Conservation (phyloP, 2,113 vertebrate genomes). For the Halichoeres trimaculatus region DNA sequence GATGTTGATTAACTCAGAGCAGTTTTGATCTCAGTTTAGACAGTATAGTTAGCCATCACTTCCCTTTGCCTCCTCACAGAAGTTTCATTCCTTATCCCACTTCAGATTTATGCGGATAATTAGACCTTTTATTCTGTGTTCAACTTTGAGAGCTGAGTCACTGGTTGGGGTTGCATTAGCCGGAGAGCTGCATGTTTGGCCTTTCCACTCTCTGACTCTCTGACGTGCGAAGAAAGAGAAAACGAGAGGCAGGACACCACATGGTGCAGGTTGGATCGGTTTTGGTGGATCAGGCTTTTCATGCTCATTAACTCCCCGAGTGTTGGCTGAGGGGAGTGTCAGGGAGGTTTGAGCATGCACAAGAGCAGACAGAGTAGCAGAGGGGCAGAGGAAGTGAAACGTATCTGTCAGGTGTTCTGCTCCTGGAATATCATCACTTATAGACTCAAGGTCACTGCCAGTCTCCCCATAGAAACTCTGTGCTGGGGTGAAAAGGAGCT, state of each 20-base stretch:
- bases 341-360: slow-evolving; percentile 65
- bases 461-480: slow-evolving; percentile 27
- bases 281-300: slow-evolving; percentile 53
- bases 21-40: slow-evolving; percentile 15
- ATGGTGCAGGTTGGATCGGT: slow-evolving; percentile 49
- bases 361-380: slow-evolving; percentile 72
- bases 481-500: slow-evolving; percentile 46
- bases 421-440: slow-evolving; percentile 77
- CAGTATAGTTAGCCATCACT: slow-evolving; percentile 13
- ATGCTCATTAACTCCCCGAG: slow-evolving; percentile 71
- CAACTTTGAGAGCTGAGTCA: slow-evolving; percentile 68
- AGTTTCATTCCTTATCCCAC: slow-evolving; percentile 38
- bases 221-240: slow-evolving; percentile 51
- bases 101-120: slow-evolving; percentile 61
- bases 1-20: background rate
- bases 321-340: slow-evolving; percentile 56
- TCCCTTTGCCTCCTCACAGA: slow-evolving; percentile 24
- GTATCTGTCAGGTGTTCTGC: slow-evolving; percentile 81
- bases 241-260: slow-evolving; percentile 38
- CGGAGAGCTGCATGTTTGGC: slow-evolving; percentile 69
- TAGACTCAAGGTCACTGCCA: slow-evolving; percentile 78
- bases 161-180: slow-evolving; percentile 50
- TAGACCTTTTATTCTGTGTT: slow-evolving; percentile 64
- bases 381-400: slow-evolving; percentile 82
- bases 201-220: slow-evolving; percentile 57